These are phyloP conservation scores for Eurois occulta DNA, from an alignment of 2,888 invertebrate genomes.

Conservation along the genomic window DNA sequence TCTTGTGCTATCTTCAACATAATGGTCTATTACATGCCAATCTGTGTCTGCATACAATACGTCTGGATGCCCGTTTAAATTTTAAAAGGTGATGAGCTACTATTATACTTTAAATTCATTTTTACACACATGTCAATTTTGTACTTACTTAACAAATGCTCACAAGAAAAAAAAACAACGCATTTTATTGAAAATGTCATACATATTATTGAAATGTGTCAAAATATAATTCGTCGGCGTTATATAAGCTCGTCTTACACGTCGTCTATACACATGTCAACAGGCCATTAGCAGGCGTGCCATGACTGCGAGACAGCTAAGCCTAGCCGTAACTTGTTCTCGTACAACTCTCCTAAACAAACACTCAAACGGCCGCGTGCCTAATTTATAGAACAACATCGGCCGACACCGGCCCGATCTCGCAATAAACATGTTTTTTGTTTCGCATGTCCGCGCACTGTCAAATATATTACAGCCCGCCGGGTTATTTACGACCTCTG, in stretches of 20 bases:
- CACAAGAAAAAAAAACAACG: not conserved
- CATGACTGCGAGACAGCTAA: conserved; percentile 59
- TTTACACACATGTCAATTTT: conserved; percentile 4
- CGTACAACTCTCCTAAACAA: conserved; percentile 77
- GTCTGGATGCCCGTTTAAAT: conserved; percentile 9
- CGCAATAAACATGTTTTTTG: conserved; percentile 91
- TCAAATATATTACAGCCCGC: conserved; percentile 90
- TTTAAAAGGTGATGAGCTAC: conserved; percentile 4
- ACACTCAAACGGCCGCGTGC: conserved; percentile 80
- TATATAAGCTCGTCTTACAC: conserved; percentile 17
- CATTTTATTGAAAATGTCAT: conserved; percentile 2
- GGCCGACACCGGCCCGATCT: conserved; percentile 77
- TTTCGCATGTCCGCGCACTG: conserved; percentile 90
- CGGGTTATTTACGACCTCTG: conserved; percentile 90
- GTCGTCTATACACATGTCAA: conserved; percentile 63
- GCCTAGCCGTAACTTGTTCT: conserved; percentile 68
- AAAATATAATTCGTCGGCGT: conserved; percentile 26
- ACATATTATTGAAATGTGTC: conserved; percentile 10
- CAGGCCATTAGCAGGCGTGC: conserved; percentile 65
- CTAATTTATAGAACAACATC: conserved; percentile 83
- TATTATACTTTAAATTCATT: conserved; percentile 1
- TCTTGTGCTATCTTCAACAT: conserved; percentile 30
- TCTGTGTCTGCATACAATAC: conserved; percentile 30
- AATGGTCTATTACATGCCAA: conserved; percentile 45
- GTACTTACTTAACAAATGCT: not conserved